Conservation (phyloP, 2,888 invertebrate genomes). For the Euproctis similis region DNA sequence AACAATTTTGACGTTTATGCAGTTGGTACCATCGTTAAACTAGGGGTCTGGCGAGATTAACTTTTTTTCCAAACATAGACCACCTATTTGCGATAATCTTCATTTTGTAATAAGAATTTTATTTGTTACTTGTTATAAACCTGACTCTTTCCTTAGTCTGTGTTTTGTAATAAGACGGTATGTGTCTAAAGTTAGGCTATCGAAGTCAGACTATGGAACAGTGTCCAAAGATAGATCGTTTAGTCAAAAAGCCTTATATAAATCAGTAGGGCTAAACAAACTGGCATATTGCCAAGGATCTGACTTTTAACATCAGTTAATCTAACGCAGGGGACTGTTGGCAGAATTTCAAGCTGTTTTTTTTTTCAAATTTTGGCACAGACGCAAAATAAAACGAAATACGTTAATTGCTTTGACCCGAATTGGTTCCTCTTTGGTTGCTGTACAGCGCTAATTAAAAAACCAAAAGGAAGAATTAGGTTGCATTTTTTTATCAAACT, state of each 20-base stretch:
- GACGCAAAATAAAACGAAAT: conserved; percentile 50
- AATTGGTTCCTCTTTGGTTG: conserved; percentile 42
- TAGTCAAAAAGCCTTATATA: conserved; percentile 28
- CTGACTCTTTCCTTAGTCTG: too few species aligned
- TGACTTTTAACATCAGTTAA: conserved; percentile 62
- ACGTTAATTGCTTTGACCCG: conserved; percentile 60
- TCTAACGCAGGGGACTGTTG: conserved; percentile 50
- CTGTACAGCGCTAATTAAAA: conserved; percentile 38
- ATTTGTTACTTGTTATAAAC: too few species aligned
- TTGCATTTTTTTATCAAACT: conserved; percentile 15
- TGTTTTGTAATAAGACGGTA: too few species aligned
- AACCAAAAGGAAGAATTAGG: conserved; percentile 14
- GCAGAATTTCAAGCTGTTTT: conserved; percentile 49
- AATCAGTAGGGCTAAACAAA: conserved; percentile 37
- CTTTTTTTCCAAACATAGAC: too few species aligned
- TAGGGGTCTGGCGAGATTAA: too few species aligned
- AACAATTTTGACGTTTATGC: too few species aligned
- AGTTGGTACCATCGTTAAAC: too few species aligned
- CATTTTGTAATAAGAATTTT: too few species aligned
- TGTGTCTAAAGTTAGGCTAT: too few species aligned
- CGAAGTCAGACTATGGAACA: too few species aligned
- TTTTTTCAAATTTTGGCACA: conserved; percentile 60
- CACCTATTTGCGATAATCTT: too few species aligned
- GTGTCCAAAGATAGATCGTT: too few species aligned
- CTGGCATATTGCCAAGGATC: conserved; percentile 39